Evolutionary conservation across 2,888 invertebrate species (phyloP).

Genomic region (Acleris holmiana): DNA sequence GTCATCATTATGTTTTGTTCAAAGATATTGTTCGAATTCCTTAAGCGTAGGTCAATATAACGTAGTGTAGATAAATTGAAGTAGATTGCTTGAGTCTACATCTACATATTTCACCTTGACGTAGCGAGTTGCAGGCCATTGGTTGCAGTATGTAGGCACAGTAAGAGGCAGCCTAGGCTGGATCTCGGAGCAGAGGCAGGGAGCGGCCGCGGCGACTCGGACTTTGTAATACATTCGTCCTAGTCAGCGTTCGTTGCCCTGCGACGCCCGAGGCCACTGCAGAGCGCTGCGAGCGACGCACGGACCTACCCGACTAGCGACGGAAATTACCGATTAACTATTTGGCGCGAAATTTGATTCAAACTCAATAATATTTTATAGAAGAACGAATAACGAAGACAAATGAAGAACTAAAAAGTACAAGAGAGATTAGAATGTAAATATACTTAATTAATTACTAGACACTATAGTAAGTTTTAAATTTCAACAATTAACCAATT

Average conservation of each 20-base stretch:
- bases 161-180: constrained; percentile 80
- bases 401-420: too few species aligned
- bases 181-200: constrained; percentile 79
- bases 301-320: constrained; percentile 59
- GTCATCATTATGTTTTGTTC: background rate
- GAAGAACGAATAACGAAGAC: background rate
- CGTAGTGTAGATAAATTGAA: constrained; percentile 44
- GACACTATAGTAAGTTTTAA: too few species aligned
- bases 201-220: constrained; percentile 78
- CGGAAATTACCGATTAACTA: constrained; percentile 63
- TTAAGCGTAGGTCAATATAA: constrained; percentile 5
- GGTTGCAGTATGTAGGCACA: constrained; percentile 62
- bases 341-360: constrained; percentile 57
- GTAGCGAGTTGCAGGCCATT: constrained; percentile 69
- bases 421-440: too few species aligned
- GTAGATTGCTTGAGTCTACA: constrained; percentile 45
- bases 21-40: background rate
- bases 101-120: constrained; percentile 70
- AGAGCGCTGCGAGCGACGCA: constrained; percentile 49
- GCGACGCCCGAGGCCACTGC: constrained; percentile 71
- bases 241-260: constrained; percentile 83
- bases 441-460: too few species aligned
- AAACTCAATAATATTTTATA: constrained; percentile 13
- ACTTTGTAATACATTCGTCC: constrained; percentile 84
- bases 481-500: too few species aligned